phyloP scores from a whole-genome alignment of 2,797 vertebrate genomes.

The Eulemur mongoz region DNA sequence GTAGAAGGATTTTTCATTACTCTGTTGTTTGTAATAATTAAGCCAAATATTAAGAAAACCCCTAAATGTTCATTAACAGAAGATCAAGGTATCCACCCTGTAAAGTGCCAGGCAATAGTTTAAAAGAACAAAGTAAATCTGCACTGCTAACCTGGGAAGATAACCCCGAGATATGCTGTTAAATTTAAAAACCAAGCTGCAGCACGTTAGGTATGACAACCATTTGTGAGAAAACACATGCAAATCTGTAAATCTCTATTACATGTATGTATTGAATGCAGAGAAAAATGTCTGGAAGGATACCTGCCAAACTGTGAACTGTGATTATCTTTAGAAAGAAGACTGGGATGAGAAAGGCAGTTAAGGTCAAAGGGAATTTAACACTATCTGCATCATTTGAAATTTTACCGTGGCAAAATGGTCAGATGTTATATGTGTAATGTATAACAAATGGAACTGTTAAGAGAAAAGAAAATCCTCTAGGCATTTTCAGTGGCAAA shows the following conservation, averaged over 20 bases:
- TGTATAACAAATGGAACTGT: constrained; percentile 33
- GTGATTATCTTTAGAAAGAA: constrained; percentile 15
- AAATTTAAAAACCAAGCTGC: constrained; percentile 9
- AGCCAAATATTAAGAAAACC: background rate
- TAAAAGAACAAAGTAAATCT: constrained; percentile 36
- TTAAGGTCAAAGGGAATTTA: background rate
- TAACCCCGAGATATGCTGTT: background rate
- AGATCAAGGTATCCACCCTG: background rate
- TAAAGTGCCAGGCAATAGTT: background rate
- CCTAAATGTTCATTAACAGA: background rate
- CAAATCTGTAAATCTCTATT: constrained; percentile 8
- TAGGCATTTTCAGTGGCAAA: background rate
- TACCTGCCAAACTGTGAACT: background rate
- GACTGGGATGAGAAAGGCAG: background rate
- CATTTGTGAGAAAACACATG: background rate
- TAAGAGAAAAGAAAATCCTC: constrained; percentile 16
- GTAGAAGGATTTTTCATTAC: background rate
- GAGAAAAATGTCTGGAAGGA: constrained; percentile 23
- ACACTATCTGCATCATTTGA: background rate
- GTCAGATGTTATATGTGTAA: background rate
- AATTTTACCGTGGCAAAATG: background rate
- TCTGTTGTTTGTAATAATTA: background rate
- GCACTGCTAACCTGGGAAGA: background rate
- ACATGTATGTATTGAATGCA: background rate
- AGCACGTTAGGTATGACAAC: background rate